These are phyloP conservation scores for Nomada flava DNA, from an alignment of 2,888 invertebrate species.

Conservation along the genomic window DNA sequence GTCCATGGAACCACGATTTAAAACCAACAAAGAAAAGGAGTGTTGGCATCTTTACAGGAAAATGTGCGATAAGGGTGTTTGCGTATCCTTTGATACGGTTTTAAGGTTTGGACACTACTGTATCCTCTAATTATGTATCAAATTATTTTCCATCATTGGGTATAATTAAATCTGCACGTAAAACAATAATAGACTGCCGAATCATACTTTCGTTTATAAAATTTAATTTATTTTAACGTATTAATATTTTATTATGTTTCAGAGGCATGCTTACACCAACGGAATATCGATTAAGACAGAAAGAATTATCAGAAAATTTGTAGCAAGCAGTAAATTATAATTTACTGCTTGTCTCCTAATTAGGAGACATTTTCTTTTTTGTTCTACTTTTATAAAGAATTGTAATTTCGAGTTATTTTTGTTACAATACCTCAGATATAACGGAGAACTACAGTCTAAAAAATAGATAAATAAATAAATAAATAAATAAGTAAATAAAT, in stretches of 20 bases:
- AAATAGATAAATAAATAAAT: too few species aligned
- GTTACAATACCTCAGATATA: conserved; percentile 7
- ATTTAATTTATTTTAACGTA: not conserved
- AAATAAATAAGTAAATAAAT: too few species aligned
- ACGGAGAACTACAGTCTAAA: not conserved
- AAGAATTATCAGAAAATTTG: conserved; percentile 73
- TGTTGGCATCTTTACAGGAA: conserved; percentile 89
- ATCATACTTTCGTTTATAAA: not conserved
- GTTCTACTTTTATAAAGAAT: conserved; percentile 13
- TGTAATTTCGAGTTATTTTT: conserved; percentile 14
- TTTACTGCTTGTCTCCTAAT: not conserved
- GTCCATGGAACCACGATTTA: conserved; percentile 84
- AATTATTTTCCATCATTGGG: too few species aligned
- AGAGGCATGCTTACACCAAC: conserved; percentile 90
- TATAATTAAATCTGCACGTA: too few species aligned
- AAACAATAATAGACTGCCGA: too few species aligned
- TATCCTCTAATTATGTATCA: not conserved
- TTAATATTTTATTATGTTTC: conserved; percentile 65
- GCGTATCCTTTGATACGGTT: conserved; percentile 89
- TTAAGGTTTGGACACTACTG: conserved; percentile 82
- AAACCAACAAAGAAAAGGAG: conserved; percentile 86
- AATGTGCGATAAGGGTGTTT: conserved; percentile 89
- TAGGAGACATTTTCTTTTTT: not conserved
- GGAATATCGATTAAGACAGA: conserved; percentile 88
- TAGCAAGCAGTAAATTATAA: not conserved